phyloP scores from a whole-genome alignment of 2,113 vertebrate species.

The Dipodomys stephensi region DNA sequence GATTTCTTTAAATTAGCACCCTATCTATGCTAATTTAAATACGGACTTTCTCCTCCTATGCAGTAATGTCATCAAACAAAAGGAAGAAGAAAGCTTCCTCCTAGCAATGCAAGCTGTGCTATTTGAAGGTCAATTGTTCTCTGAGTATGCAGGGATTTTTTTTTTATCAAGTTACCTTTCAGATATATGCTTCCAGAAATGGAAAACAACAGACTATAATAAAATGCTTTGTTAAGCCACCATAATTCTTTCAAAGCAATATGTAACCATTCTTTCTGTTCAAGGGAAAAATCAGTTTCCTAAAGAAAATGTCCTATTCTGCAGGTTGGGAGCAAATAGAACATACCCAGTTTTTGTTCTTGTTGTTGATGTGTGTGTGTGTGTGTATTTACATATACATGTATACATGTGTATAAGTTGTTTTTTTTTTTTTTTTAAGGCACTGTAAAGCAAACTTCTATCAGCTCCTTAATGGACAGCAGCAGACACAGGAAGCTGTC shows the following conservation, averaged over 20 bases:
- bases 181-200: constrained; percentile 50
- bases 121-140: constrained; percentile 38
- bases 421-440: not conserved
- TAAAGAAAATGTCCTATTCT: not conserved
- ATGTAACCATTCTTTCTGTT: not conserved
- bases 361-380: not conserved
- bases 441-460: not conserved
- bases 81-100: constrained; percentile 20
- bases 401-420: too few relatives aligned
- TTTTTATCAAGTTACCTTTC: constrained; percentile 7
- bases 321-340: constrained; percentile 17
- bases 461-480: constrained; percentile 13
- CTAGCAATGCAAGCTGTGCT: not conserved
- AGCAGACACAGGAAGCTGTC: constrained; percentile 32
- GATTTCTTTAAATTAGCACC: not conserved
- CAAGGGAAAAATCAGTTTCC: constrained; percentile 5
- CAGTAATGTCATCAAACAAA: constrained; percentile 2
- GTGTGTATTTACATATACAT: too few relatives aligned
- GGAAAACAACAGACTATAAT: constrained; percentile 27
- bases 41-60: not conserved
- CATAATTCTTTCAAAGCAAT: constrained; percentile 18
- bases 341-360: not conserved
- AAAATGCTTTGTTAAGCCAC: constrained; percentile 45
- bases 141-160: not conserved
- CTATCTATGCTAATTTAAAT: not conserved